Percentiles rank a stretch among this genome's conserved stretches.
Conservation (phyloP, 2,113 vertebrate species). For the Trichechus manatus region DNA sequence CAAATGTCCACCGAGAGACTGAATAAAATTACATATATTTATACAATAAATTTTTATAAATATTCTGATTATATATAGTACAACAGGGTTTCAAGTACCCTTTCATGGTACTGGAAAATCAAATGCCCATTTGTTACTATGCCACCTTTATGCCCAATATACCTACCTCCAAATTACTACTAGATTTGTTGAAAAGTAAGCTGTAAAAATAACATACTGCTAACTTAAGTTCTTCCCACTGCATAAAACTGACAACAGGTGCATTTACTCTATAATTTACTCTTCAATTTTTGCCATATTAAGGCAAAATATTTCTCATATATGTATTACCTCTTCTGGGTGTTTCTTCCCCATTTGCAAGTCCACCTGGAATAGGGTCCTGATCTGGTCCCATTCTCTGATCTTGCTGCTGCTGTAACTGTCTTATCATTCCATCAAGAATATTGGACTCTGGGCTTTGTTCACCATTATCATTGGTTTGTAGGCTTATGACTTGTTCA, state of each 20-base stretch:
- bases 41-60: neutral
- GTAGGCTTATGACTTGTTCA: conserved; percentile 98
- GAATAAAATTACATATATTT: neutral
- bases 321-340: conserved; percentile 92
- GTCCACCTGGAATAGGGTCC: conserved; percentile 79
- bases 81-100: neutral
- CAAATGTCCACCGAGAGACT: neutral
- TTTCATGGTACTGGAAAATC: neutral
- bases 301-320: neutral
- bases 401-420: conserved; percentile 93
- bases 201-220: neutral
- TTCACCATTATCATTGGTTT: conserved; percentile 92
- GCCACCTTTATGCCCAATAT: neutral
- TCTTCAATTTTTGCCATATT: neutral
- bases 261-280: neutral
- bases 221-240: neutral
- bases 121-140: neutral
- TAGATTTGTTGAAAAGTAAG: neutral
- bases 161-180: neutral
- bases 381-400: conserved; percentile 83
- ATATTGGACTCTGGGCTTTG: conserved; percentile 88
- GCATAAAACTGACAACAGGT: neutral
- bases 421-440: conserved; percentile 94
- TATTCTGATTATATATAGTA: neutral
- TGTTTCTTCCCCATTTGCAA: conserved; percentile 86